Evolutionary conservation across 2,113 vertebrate species (phyloP).

Genomic region (Phaetusa simplex): DNA sequence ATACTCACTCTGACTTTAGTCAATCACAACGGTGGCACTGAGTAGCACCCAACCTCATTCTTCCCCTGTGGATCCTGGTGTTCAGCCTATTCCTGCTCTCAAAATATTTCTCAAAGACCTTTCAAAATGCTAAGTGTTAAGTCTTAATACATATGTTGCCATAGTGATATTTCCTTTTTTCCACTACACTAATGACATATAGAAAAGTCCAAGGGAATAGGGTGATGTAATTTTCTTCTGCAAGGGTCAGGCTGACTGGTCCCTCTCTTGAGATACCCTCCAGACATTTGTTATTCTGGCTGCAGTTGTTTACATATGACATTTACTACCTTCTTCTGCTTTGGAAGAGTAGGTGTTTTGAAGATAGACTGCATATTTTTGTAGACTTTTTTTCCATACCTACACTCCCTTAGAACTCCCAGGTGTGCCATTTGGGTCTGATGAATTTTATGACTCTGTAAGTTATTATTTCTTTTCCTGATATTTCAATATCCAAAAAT

Average conservation of each 20-base stretch:
- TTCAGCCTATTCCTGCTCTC: background rate
- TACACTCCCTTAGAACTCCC: background rate
- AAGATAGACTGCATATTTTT: background rate
- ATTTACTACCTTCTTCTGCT: background rate
- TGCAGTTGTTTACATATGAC: background rate
- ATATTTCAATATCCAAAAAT: background rate
- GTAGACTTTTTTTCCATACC: background rate
- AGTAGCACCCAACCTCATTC: background rate
- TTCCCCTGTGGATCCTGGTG: background rate
- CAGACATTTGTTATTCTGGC: background rate
- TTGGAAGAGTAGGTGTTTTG: background rate
- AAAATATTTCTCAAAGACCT: background rate
- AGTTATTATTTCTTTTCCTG: background rate
- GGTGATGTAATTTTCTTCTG: background rate
- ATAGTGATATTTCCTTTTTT: background rate
- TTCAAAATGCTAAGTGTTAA: background rate
- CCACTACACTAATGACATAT: background rate
- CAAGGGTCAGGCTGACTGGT: background rate
- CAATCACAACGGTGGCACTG: background rate
- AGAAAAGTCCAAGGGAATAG: background rate
- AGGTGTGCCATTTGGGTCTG: background rate
- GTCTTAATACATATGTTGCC: background rate
- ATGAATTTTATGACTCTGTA: background rate
- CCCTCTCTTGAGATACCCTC: background rate
- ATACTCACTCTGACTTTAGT: background rate